Conservation (phyloP, 2,113 vertebrate genomes). For the Chrysochloris asiatica region DNA sequence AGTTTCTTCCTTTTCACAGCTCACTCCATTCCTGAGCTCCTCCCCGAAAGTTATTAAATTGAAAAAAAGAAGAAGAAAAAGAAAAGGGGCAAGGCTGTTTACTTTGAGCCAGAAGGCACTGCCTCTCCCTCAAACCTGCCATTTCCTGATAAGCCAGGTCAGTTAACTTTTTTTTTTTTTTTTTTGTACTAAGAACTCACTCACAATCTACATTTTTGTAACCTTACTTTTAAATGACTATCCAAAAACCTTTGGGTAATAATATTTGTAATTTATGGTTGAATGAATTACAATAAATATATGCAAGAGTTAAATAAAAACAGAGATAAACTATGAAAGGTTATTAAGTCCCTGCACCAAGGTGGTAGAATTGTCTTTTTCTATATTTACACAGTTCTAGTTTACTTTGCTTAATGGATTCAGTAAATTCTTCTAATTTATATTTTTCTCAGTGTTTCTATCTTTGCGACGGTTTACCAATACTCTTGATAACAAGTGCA, state of each 20-base stretch:
- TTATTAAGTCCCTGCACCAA: constrained; percentile 34
- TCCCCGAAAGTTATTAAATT: background rate
- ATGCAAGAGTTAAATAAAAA: background rate
- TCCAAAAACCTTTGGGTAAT: background rate
- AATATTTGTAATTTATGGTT: background rate
- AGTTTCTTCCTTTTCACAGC: background rate
- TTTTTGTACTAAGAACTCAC: background rate
- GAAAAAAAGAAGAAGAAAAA: background rate
- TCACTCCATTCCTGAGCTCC: background rate
- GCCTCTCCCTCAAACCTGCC: constrained; percentile 24
- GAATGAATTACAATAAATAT: constrained; percentile 12
- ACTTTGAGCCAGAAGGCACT: constrained; percentile 36
- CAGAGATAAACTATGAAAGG: background rate
- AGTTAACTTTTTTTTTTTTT: background rate
- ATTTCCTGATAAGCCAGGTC: constrained; percentile 40
- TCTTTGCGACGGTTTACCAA: background rate
- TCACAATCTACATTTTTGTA: constrained; percentile 27
- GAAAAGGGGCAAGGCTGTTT: constrained; percentile 24
- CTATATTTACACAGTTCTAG: background rate
- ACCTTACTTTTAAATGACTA: constrained; percentile 26
- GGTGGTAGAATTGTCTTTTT: background rate
- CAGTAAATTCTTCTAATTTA: background rate
- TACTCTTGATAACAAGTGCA: background rate
- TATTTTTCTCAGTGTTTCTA: background rate
- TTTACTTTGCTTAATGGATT: background rate